Evolutionary conservation across 2,797 vertebrate species (phyloP).

Genomic region (Zenarchopterus dispar): DNA sequence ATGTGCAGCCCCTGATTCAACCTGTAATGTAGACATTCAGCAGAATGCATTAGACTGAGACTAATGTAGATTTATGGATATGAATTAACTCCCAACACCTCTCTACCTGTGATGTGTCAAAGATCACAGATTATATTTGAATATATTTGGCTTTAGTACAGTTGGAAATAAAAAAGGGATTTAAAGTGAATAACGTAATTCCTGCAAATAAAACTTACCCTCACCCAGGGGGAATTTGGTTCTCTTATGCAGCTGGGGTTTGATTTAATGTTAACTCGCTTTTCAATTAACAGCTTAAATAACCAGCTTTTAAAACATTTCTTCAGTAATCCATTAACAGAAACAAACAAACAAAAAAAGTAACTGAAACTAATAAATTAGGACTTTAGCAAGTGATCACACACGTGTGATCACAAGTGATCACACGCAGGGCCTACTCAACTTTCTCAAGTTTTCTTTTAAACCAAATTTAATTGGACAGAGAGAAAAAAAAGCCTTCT

Average conservation of each 20-base stretch:
- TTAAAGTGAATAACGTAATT: background rate
- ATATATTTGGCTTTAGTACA: constrained; percentile 7
- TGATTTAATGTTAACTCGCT: background rate
- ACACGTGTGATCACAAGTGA: no score
- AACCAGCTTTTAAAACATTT: background rate
- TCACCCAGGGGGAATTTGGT: background rate
- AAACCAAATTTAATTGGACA: no score
- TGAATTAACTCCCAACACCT: constrained; percentile 57
- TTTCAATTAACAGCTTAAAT: background rate
- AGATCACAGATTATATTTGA: constrained; percentile 20
- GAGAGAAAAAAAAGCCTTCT: background rate
- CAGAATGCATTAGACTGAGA: constrained; percentile 62
- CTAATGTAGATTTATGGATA: constrained; percentile 59
- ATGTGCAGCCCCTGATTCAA: constrained; percentile 63
- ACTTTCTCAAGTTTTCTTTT: no score
- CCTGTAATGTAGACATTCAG: constrained; percentile 74
- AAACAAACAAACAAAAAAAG: background rate
- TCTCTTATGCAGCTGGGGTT: background rate
- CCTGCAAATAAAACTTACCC: background rate
- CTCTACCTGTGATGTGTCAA: constrained; percentile 49
- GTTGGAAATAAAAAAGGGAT: constrained; percentile 14
- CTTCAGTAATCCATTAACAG: background rate
- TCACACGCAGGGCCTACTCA: no score
- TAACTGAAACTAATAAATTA: no score
- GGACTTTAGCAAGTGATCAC: no score